Percentiles rank a stretch among this genome's conserved stretches.
Conservation (phyloP, 2,797 vertebrate species). For the Ptychadena robeensis region DNA sequence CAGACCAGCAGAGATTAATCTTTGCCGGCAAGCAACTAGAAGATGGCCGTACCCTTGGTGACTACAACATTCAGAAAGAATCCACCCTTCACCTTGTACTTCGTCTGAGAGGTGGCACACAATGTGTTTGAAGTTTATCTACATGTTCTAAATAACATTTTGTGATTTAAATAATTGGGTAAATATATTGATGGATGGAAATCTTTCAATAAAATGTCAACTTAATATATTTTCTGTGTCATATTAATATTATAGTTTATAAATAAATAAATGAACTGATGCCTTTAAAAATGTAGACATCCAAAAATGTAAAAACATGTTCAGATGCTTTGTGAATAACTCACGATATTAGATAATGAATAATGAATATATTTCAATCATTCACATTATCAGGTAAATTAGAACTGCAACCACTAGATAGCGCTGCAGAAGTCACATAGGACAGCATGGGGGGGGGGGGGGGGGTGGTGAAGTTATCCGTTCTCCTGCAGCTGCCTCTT, state of each 20-base stretch:
- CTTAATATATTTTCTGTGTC: neutral
- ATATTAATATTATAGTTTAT: neutral
- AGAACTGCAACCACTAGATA: no score
- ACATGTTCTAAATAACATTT: neutral
- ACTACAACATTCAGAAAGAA: conserved; percentile 1
- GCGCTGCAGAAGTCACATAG: no score
- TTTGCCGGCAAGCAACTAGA: conserved; percentile 7
- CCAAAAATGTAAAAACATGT: no score
- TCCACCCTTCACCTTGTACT: neutral
- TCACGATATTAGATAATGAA: no score
- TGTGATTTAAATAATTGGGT: neutral
- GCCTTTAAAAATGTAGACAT: neutral
- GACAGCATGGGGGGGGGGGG: no score
- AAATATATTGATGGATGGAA: neutral
- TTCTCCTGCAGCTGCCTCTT: no score
- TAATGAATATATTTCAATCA: no score
- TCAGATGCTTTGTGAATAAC: no score
- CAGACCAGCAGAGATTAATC: conserved; percentile 2
- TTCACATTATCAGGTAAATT: no score
- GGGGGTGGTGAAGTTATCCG: no score
- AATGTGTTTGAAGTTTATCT: neutral
- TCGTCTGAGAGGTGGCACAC: neutral
- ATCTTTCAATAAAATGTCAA: neutral
- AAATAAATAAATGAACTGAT: neutral
- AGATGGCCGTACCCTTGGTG: conserved; percentile 1